A percentile compares a stretch with the other conserved stretches of the same genome.
These are phyloP conservation scores for Cepaea nemoralis DNA, from an alignment of 1,140 invertebrate genomes.

Conservation along the genomic window DNA sequence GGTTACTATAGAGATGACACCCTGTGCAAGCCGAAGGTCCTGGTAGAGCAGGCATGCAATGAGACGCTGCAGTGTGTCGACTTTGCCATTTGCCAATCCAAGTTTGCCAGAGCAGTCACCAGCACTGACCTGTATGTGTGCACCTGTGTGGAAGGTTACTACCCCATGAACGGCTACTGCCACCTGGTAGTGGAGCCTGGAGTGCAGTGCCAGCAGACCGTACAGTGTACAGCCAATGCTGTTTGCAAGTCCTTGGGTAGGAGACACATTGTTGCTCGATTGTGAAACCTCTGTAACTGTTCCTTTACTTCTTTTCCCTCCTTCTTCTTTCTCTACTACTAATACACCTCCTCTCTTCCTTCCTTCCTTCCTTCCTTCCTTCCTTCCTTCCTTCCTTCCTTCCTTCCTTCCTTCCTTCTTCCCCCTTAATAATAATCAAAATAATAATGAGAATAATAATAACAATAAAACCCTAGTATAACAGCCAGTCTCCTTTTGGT, in stretches of 20 bases:
- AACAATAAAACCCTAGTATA: too few species aligned
- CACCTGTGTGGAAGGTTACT: constrained; percentile 31
- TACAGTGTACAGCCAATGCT: constrained; percentile 35
- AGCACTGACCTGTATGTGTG: background rate
- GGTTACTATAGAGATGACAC: constrained; percentile 33
- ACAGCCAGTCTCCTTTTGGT: too few species aligned
- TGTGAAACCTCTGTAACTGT: too few species aligned
- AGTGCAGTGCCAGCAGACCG: constrained; percentile 3
- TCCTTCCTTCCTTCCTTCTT: too few species aligned
- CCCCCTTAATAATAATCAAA: too few species aligned
- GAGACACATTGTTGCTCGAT: too few species aligned
- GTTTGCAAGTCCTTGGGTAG: constrained; percentile 2
- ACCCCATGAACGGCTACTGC: constrained; percentile 31
- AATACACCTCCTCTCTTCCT: too few species aligned
- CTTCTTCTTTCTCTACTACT: too few species aligned
- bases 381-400: too few species aligned
- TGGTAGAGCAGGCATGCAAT: constrained; percentile 22
- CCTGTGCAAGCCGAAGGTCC: constrained; percentile 19
- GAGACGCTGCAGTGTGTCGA: constrained; percentile 43
- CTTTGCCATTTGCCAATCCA: constrained; percentile 21
- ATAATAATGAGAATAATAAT: too few species aligned
- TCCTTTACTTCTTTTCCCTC: too few species aligned
- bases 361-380: too few species aligned
- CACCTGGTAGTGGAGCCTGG: constrained; percentile 35
- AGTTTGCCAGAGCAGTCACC: background rate